Base-by-base conservation (phyloP, 2,113 vertebrate species). In the Prionailurus viverrinus region DNA sequence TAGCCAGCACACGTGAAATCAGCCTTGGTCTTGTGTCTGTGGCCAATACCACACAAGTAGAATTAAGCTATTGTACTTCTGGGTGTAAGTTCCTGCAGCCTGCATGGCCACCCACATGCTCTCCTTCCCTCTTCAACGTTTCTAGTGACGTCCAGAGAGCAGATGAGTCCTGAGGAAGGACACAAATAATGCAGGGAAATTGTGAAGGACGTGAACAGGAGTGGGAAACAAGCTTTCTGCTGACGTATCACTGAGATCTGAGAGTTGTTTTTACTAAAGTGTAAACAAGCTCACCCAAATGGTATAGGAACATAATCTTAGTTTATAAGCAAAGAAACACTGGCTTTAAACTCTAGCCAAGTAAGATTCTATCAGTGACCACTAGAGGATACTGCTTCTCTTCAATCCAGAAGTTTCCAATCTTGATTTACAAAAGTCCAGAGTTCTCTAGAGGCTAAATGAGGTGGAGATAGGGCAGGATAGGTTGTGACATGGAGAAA, bases 91-190 rank as follows among this genome's bases (percentile, higher is more conserved):
- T 19, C 41, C 45, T 51, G 39, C 13, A 90, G 14, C 5, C 13
- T 69, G 13, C 1, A 5, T 1, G 1, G 33, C 5, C 13, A 19
- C 25, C 4, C 5, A 9, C 19, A 5, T 83, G 1, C 6, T 78
- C 4, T 29, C 25, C 12, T 79, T 39, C 19, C 18, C 10, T n/a
- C 16, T 48, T 86, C 7, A 29, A 33, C 18, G 15, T 92, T 95
- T 73, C 29, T 27, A 58, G 14, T 1, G 21, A 9, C 45, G 2
- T 82, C 25, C 36, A 89, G 18, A 58, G 45, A 83, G 10, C 7
- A 5, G 1, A 0, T n/a, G 16, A 83, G 14, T 79, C 23, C 21
- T 65, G 33, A 71, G 1, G 41, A 87, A 76, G n/a, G 27, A 23
- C 27, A 82, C 83, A 95, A 71, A 27, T 7, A 91, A 27, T 11